Conservation (phyloP, 2,113 vertebrate species). For the Micromys minutus region DNA sequence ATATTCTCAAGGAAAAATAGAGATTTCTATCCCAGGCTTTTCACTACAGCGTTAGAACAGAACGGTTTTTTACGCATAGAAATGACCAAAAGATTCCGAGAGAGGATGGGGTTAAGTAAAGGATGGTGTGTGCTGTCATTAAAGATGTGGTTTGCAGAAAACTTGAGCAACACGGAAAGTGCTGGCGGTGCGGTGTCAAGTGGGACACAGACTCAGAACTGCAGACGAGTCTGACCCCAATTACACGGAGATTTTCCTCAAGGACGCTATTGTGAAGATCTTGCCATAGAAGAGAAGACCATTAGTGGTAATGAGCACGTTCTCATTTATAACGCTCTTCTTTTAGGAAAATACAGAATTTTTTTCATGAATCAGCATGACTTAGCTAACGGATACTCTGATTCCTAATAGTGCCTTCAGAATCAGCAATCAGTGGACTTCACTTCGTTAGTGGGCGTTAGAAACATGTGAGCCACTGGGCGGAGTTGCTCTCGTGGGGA, state of each 20-base stretch:
- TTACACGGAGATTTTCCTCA: conserved; percentile 51
- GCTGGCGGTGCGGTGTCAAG: conserved; percentile 1
- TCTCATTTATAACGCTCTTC: conserved; percentile 46
- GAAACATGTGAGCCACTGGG: not conserved
- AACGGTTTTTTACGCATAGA: not conserved
- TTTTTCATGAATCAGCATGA: conserved; percentile 51
- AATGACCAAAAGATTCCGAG: conserved; percentile 44
- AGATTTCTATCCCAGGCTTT: conserved; percentile 19
- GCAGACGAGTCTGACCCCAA: conserved; percentile 32
- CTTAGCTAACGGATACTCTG: conserved; percentile 2
- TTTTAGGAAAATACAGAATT: conserved; percentile 47
- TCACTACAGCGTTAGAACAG: not conserved
- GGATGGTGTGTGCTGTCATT: not conserved
- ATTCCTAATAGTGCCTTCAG: not conserved
- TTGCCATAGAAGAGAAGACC: conserved; percentile 50
- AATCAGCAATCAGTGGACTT: conserved; percentile 8
- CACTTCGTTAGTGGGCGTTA: conserved; percentile 9
- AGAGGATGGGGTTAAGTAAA: conserved; percentile 32
- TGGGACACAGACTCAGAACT: conserved; percentile 34
- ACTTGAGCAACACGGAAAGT: conserved; percentile 22
- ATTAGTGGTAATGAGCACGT: conserved; percentile 49
- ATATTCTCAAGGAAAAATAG: conserved; percentile 37
- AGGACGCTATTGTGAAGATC: conserved; percentile 35
- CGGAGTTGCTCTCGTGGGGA: not conserved
- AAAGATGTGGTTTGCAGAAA: conserved; percentile 52